Conservation (phyloP, 30 jellyfish, hydroid and myxozoan genomes). For the Haliclystus octoradiatus region DNA sequence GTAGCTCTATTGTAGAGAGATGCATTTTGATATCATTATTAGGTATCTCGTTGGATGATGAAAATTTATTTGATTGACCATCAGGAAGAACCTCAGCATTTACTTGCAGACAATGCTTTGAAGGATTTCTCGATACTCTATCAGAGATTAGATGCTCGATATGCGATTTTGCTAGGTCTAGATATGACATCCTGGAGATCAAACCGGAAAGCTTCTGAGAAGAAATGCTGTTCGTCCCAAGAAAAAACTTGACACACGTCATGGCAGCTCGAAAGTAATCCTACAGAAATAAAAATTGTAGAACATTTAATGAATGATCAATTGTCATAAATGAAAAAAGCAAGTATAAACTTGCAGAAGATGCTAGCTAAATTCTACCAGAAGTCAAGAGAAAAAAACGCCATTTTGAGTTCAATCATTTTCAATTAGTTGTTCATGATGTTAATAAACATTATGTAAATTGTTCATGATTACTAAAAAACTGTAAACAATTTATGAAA, state of each 20-base stretch:
- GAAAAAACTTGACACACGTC: conserved; percentile 80
- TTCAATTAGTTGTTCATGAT: too few relatives aligned
- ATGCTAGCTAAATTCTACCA: too few relatives aligned
- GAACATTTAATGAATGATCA: background rate
- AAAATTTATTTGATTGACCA: conserved; percentile 8
- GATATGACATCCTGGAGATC: conserved; percentile 29
- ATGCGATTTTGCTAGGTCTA: conserved; percentile 62
- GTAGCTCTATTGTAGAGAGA: conserved; percentile 69
- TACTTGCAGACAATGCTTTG: conserved; percentile 77
- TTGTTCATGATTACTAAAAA: too few relatives aligned
- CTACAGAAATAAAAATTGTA: conserved; percentile 6
- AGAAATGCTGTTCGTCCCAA: conserved; percentile 78
- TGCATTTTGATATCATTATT: conserved; percentile 60
- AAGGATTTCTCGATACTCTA: conserved; percentile 36
- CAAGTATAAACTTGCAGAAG: too few relatives aligned
- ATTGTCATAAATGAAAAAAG: background rate
- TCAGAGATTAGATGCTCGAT: conserved; percentile 61
- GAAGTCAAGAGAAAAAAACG: too few relatives aligned
- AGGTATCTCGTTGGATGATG: conserved; percentile 48
- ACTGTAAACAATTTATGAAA: too few relatives aligned
- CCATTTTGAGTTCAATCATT: too few relatives aligned
- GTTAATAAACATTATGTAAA: too few relatives aligned
- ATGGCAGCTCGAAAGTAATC: conserved; percentile 92
- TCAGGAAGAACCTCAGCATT: conserved; percentile 69
- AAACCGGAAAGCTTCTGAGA: conserved; percentile 61